Percentiles rank a stretch among this genome's conserved stretches.
Conservation (phyloP, 2,113 vertebrate species). For the Paralichthys olivaceus region DNA sequence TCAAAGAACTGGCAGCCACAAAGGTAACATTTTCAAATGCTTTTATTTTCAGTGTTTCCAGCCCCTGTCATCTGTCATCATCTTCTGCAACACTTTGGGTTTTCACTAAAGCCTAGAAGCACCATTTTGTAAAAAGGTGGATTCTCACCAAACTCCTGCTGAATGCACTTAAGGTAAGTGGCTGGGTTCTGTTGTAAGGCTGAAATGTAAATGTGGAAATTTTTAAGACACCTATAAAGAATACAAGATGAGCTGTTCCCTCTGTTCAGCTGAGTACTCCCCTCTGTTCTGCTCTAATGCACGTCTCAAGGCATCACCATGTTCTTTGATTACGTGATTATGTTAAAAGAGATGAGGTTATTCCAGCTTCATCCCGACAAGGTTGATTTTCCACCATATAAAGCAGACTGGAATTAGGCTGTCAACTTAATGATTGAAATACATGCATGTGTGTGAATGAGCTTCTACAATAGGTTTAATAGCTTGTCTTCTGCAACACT, state of each 20-base stretch:
- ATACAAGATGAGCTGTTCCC: conserved; percentile 46
- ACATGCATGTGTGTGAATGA: conserved; percentile 26
- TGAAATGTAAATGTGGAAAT: conserved; percentile 61
- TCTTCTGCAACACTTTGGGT: too few species aligned
- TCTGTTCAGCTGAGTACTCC: conserved; percentile 24
- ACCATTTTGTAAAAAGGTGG: too few species aligned
- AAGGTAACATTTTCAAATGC: conserved; percentile 1
- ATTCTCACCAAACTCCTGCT: conserved; percentile 19
- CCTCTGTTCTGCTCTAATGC: conserved; percentile 41
- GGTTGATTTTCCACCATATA: neutral
- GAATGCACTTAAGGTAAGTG: conserved; percentile 55
- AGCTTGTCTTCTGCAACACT: conserved; percentile 1
- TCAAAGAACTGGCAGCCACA: neutral
- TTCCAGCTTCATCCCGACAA: conserved; percentile 1
- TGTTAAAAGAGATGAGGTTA: conserved; percentile 27
- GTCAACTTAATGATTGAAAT: conserved; percentile 40
- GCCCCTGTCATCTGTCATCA: conserved; percentile 3
- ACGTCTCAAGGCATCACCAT: conserved; percentile 43
- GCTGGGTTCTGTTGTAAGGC: conserved; percentile 30
- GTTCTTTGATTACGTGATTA: conserved; percentile 47
- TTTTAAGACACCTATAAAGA: conserved; percentile 32
- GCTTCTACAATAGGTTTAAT: conserved; percentile 17
- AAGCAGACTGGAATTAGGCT: conserved; percentile 26
- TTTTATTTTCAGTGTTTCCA: neutral
- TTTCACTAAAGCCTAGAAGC: too few species aligned